These are phyloP conservation scores for Stichodactyla mertensii DNA, from an alignment of 64 coral and sea anemone species.

Conservation along the genomic window DNA sequence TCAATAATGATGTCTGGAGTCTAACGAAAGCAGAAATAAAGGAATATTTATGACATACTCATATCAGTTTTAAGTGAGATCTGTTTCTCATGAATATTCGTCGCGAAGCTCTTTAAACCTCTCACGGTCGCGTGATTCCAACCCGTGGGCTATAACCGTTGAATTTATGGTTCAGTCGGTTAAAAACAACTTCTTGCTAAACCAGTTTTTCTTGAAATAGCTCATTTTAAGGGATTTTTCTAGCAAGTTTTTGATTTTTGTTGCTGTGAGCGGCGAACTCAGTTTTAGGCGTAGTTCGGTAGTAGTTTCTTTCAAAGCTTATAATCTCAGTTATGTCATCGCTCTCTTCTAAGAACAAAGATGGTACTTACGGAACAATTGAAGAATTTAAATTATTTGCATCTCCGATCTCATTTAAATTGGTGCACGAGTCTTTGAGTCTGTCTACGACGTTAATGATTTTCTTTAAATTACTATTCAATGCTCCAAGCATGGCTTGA, in stretches of 20 bases:
- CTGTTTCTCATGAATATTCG: background rate
- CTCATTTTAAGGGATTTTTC: background rate
- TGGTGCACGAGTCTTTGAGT: background rate
- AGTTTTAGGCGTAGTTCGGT: background rate
- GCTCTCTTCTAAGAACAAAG: background rate
- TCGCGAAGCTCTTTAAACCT: background rate
- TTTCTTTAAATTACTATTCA: too few species aligned
- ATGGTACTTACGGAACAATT: background rate
- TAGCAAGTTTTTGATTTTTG: background rate
- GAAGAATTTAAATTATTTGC: slow-evolving; percentile 3
- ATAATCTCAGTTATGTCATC: background rate
- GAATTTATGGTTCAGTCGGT: background rate
- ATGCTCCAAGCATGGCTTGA: too few species aligned
- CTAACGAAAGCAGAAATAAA: background rate
- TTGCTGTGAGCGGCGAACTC: background rate
- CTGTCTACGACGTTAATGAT: too few species aligned
- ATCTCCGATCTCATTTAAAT: background rate
- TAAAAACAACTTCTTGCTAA: background rate
- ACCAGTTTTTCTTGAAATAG: background rate
- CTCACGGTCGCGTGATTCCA: background rate
- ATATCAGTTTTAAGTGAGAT: background rate
- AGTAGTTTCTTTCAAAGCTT: background rate
- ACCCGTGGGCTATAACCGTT: background rate
- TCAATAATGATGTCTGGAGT: background rate
- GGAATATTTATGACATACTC: background rate